Percentiles rank a stretch among this genome's conserved stretches.
phyloP scores from a whole-genome alignment of 2,797 vertebrate species.

The Nannoperca obscura region DNA sequence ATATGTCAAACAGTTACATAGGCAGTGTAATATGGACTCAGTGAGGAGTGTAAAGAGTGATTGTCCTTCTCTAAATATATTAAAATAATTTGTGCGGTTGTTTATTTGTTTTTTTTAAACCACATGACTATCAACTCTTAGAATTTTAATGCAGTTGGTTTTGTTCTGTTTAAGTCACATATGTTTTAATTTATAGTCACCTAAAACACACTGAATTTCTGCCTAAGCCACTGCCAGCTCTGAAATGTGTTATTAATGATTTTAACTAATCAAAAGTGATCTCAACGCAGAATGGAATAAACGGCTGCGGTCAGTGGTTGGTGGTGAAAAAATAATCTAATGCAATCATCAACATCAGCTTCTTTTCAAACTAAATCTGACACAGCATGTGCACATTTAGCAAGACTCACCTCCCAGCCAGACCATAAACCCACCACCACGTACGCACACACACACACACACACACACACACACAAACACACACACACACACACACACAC shows the following conservation, averaged over 20 bases:
- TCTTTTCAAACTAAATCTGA: conserved; percentile 33
- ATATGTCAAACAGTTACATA: neutral
- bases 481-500: conserved; percentile 28
- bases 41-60: neutral
- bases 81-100: neutral
- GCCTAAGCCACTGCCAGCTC: neutral
- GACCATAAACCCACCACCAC: conserved; percentile 25
- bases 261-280: conserved; percentile 9
- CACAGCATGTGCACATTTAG: conserved; percentile 31
- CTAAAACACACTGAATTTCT: neutral
- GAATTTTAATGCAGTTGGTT: neutral
- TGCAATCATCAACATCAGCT: conserved; percentile 3
- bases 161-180: neutral
- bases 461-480: conserved; percentile 28
- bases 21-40: neutral
- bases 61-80: neutral
- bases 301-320: neutral
- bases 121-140: neutral
- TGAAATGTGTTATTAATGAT: neutral
- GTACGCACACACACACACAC: conserved; percentile 12
- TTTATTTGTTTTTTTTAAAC: neutral
- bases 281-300: neutral
- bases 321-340: neutral
- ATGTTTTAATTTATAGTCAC: neutral
- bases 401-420: conserved; percentile 28